A percentile compares a stretch with the other conserved stretches of the same genome.
phyloP scores from a whole-genome alignment of 2,797 vertebrate genomes.

The Enteromius unitaeniatus region DNA sequence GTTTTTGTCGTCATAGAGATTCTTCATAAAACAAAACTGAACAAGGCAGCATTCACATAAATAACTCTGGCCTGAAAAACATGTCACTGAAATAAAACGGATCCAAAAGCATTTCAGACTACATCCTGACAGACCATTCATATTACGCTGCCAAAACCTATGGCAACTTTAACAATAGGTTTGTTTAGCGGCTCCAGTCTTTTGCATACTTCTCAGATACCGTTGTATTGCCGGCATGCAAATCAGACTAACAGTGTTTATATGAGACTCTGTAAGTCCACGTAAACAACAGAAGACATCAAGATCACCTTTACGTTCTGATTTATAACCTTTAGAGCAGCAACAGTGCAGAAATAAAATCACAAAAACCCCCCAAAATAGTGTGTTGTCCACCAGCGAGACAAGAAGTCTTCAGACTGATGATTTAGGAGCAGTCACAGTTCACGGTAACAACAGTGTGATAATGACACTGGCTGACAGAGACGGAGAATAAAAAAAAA shows the following conservation, averaged over 20 bases:
- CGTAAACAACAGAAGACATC: background rate
- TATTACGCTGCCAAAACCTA: background rate
- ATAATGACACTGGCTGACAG: background rate
- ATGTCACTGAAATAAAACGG: background rate
- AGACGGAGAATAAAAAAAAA: constrained; percentile 9
- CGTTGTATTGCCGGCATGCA: constrained; percentile 50
- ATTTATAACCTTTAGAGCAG: background rate
- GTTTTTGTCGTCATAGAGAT: background rate
- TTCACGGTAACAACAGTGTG: background rate
- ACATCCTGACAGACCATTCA: background rate
- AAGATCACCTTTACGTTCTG: background rate
- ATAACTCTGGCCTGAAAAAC: background rate
- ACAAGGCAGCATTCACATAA: background rate
- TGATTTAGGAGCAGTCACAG: too few relatives aligned
- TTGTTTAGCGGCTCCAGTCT: constrained; percentile 1
- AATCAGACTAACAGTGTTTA: constrained; percentile 46
- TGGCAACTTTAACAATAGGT: background rate
- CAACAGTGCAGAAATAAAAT: background rate
- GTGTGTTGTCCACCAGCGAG: background rate
- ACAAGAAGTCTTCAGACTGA: background rate
- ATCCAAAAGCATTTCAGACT: background rate
- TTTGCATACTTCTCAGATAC: constrained; percentile 51
- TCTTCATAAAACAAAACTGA: background rate
- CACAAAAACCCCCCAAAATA: background rate
- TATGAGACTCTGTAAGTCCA: background rate